Evolutionary conservation across 2,113 vertebrate genomes (phyloP), one percentile per base, ranked within the genome.

Genomic region (Pao palembangensis): DNA sequence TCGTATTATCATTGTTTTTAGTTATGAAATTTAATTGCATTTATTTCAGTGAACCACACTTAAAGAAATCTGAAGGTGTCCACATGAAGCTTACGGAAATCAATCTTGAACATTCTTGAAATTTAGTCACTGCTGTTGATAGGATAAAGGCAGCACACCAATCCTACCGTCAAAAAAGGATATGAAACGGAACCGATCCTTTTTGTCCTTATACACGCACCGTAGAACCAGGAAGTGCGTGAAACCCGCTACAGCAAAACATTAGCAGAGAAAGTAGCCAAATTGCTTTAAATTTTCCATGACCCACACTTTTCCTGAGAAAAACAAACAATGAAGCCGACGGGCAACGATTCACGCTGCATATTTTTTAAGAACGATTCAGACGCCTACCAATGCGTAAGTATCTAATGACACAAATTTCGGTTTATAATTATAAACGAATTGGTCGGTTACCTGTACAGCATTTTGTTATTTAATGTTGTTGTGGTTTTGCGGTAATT

Each of bases 311-410:
- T 17, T 47, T 16, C 23, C 13, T 17, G 23, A 5, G 14, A 34
- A 31, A 31, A 17, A 28, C 13, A 21, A 50, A 20, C 13, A 14
- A 31, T 13, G 28, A 71, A 51, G 51, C 13, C 70, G 57, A 16
- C 11, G 41, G 81, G 49, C 44, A 89, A 85, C 64, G 62, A 75
- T 13, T 81, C 81, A 51, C 74, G 78, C 19, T 92, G 91, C 58
- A 73, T 76, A 57, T 80, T 85, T 55, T 87, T 91, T 73, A 89
- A 76, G 5, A 62, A 81, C 50, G 53, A 75, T 1, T 79, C 85
- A 43, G 83, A 88, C 19, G 89, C 91, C 61, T 88, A 90, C 78
- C 83, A 73, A 84, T 91, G 91, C 78, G 91, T 92, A 88, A 91
- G 91, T 92, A 78, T 44, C 43, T 6, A 31, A 38, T 21, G 4